Conservation (phyloP, 2,797 vertebrate genomes). For the Chanos chanos region DNA sequence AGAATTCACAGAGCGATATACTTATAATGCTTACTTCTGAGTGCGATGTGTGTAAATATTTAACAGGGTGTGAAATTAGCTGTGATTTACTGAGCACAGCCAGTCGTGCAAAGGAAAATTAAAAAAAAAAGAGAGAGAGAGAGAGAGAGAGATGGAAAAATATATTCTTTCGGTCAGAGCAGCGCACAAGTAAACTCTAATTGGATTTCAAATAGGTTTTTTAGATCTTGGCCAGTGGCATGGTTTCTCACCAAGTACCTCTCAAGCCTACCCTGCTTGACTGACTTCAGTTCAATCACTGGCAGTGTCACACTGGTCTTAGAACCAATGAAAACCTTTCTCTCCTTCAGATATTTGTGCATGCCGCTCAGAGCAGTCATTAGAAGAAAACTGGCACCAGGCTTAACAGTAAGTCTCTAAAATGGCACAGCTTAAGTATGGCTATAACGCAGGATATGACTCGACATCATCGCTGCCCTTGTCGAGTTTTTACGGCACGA, state of each 20-base stretch:
- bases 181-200: conserved; percentile 44
- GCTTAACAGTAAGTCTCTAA: conserved; percentile 31
- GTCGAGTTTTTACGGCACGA: conserved; percentile 39
- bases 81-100: conserved; percentile 42
- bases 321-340: conserved; percentile 44
- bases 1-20: conserved; percentile 38
- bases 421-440: conserved; percentile 44
- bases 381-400: conserved; percentile 30
- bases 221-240: conserved; percentile 43
- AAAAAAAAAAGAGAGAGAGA: no score
- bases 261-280: conserved; percentile 51
- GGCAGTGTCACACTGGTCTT: conserved; percentile 38
- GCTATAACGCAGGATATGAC: conserved; percentile 33
- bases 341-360: conserved; percentile 35
- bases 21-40: conserved; percentile 53
- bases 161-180: conserved; percentile 26
- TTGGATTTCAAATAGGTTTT: conserved; percentile 48
- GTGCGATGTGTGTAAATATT: conserved; percentile 56
- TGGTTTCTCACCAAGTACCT: conserved; percentile 46
- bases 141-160: conserved; percentile 47
- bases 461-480: conserved; percentile 29
- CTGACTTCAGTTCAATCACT: conserved; percentile 50
- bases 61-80: conserved; percentile 70
- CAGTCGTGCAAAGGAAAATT: conserved; percentile 41
- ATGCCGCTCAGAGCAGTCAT: conserved; percentile 35